Conservation (phyloP, 2,113 vertebrate genomes). For the Onychostruthus taczanowskii region DNA sequence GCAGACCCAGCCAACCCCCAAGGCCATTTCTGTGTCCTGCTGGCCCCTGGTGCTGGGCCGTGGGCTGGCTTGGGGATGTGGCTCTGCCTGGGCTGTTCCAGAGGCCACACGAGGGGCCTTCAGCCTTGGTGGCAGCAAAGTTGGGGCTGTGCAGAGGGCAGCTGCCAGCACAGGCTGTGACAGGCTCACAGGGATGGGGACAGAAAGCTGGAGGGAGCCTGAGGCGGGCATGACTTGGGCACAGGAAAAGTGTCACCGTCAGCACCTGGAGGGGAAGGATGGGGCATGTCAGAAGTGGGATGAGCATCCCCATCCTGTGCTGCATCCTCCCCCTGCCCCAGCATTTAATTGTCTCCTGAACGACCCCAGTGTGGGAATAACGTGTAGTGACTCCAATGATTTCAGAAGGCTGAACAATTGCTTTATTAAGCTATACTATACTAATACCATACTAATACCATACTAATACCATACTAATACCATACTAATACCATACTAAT, state of each 20-base stretch:
- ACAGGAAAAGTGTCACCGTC: not conserved
- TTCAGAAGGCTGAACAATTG: too few species aligned
- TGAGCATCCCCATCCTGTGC: not conserved
- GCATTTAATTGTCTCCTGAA: too few species aligned
- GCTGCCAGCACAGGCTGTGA: not conserved
- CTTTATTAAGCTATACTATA: too few species aligned
- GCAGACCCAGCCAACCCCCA: not conserved
- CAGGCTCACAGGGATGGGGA: not conserved
- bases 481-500: too few species aligned
- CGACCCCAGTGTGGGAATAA: too few species aligned
- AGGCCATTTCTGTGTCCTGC: not conserved
- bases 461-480: too few species aligned
- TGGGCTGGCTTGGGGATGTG: fast-evolving
- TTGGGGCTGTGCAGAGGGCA: fast-evolving
- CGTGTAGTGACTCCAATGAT: too few species aligned
- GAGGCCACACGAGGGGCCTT: not conserved
- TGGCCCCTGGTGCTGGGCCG: fast-evolving
- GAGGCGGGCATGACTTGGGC: not conserved
- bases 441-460: too few species aligned
- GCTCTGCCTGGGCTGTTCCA: not conserved
- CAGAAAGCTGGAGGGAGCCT: not conserved
- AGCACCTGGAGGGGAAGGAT: not conserved
- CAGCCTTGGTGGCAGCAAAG: not conserved
- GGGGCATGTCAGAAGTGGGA: not conserved
- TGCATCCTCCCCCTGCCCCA: not conserved